Percentiles rank a stretch among this genome's conserved stretches.
These are phyloP conservation scores for Bilobella aurantiaca DNA, from an alignment of 1,140 invertebrate genomes.

Conservation along the genomic window DNA sequence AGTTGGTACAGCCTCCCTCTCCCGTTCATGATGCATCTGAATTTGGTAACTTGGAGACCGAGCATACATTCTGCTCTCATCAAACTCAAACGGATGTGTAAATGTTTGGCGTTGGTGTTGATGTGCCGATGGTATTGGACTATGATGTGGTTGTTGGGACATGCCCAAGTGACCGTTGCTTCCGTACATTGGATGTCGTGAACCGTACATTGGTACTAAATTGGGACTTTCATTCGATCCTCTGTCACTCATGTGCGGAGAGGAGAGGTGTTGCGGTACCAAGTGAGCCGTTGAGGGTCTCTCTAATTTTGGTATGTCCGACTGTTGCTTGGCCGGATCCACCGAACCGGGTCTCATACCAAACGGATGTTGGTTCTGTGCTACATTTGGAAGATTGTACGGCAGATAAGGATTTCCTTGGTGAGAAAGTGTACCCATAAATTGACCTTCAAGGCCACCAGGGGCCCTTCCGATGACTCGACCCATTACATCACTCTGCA, in stretches of 20 bases:
- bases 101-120: constrained; percentile 26
- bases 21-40: background rate
- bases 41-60: constrained; percentile 32
- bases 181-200: constrained; percentile 4
- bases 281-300: constrained; percentile 34
- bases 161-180: background rate
- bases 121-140: constrained; percentile 37
- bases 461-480: constrained; percentile 8
- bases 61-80: constrained; percentile 36
- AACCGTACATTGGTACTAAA: constrained; percentile 36
- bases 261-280: constrained; percentile 46
- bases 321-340: background rate
- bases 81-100: constrained; percentile 28
- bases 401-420: constrained; percentile 43
- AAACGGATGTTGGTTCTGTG: constrained; percentile 12
- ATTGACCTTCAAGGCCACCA: constrained; percentile 31
- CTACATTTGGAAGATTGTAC: constrained; percentile 14
- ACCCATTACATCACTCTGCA: constrained; percentile 25
- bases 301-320: background rate
- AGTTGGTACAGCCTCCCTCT: background rate
- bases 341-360: constrained; percentile 1
- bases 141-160: background rate
- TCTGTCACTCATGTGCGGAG: constrained; percentile 40
- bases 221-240: constrained; percentile 9
- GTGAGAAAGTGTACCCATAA: constrained; percentile 47